phyloP scores from a whole-genome alignment of 2,888 invertebrate species.

The Lysandra coridon region DNA sequence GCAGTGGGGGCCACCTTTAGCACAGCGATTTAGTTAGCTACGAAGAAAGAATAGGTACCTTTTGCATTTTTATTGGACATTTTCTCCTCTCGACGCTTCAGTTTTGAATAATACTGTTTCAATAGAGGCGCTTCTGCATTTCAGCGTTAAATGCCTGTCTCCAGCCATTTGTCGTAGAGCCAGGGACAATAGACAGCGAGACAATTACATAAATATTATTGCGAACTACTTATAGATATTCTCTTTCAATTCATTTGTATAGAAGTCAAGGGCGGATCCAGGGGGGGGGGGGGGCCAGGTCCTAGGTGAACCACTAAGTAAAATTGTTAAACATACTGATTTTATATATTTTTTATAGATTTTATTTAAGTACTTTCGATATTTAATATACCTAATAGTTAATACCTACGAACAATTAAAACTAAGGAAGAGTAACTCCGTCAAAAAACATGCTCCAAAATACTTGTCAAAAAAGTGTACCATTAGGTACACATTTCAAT shows the following conservation, averaged over 20 bases:
- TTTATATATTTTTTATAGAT: too few species aligned
- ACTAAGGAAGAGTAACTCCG: too few species aligned
- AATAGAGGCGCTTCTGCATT: constrained; percentile 41
- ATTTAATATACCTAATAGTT: too few species aligned
- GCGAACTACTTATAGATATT: constrained; percentile 14
- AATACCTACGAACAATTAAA: too few species aligned
- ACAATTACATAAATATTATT: constrained; percentile 25
- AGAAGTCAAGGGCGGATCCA: too few species aligned
- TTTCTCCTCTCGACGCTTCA: constrained; percentile 54
- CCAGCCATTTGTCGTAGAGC: constrained; percentile 22
- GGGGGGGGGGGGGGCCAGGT: too few species aligned
- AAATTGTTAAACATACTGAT: too few species aligned
- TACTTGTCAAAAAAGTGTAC: too few species aligned
- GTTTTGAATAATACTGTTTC: constrained; percentile 68
- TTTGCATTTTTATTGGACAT: constrained; percentile 74
- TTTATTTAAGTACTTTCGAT: too few species aligned
- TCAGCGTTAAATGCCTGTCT: constrained; percentile 30
- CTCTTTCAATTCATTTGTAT: neutral
- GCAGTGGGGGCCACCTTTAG: constrained; percentile 43
- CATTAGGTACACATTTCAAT: too few species aligned
- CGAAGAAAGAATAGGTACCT: constrained; percentile 57
- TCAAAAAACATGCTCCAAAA: too few species aligned
- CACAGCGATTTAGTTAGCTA: constrained; percentile 60
- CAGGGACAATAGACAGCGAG: neutral
- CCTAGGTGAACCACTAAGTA: too few species aligned